Percentiles rank a stretch among this genome's conserved stretches.
Evolutionary conservation across 2,888 invertebrate species (phyloP).

Genomic region (Cremastinae sp.): DNA sequence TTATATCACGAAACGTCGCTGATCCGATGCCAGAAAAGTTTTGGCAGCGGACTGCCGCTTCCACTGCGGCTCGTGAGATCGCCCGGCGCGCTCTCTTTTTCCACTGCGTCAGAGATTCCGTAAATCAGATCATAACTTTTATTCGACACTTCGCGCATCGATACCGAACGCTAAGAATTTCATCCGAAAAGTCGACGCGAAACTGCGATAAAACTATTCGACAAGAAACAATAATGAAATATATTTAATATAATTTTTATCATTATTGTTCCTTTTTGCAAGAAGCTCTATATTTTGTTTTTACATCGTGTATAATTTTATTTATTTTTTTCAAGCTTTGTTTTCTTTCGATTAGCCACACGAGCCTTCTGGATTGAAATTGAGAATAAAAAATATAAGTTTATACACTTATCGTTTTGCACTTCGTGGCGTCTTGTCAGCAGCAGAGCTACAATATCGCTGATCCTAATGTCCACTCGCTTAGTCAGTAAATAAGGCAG

Average conservation of each 20-base stretch:
- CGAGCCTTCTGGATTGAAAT: neutral
- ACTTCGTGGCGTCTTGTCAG: constrained; percentile 18
- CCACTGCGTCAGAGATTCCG: constrained; percentile 29
- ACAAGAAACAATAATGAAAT: too few relatives aligned
- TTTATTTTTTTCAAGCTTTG: too few relatives aligned
- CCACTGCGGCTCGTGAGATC: constrained; percentile 27
- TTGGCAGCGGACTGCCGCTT: constrained; percentile 19
- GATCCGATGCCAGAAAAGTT: constrained; percentile 30
- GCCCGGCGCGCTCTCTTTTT: neutral
- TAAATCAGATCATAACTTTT: constrained; percentile 16
- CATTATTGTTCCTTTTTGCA: too few relatives aligned
- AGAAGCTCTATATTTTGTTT: too few relatives aligned
- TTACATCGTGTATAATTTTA: too few relatives aligned
- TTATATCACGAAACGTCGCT: constrained; percentile 3
- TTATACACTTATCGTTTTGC: neutral
- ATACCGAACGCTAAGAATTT: too few relatives aligned
- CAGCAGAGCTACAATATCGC: constrained; percentile 40
- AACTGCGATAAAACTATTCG: too few relatives aligned
- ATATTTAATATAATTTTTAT: too few relatives aligned
- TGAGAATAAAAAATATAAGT: constrained; percentile 6
- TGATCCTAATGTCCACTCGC: constrained; percentile 35
- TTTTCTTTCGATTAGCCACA: too few relatives aligned
- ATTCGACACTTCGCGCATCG: constrained; percentile 24
- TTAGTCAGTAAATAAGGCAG: constrained; percentile 28
- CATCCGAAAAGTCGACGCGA: too few relatives aligned